Conservation (phyloP, 1,140 invertebrate genomes). For the Medauroidea extradentata region DNA sequence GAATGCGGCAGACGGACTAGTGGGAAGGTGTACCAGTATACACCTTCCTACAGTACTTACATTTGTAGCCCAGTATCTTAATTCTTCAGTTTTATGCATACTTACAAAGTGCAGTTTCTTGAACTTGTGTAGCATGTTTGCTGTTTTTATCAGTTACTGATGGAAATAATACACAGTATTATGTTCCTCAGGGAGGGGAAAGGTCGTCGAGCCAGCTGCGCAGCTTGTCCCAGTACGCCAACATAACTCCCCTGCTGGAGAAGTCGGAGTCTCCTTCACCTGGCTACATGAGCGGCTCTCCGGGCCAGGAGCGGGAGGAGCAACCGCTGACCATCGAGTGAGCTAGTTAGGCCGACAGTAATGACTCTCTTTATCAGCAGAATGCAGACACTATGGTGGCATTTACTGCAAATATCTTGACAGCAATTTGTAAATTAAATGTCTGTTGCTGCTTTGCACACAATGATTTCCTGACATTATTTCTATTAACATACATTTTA, state of each 20-base stretch:
- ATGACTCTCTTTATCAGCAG: neutral
- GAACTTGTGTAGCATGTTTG: no score
- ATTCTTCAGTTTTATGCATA: no score
- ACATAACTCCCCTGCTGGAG: slow-evolving; percentile 48
- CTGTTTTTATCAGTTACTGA: no score
- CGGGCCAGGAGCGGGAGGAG: slow-evolving; percentile 35
- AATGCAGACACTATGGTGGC: neutral
- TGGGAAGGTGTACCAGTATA: no score
- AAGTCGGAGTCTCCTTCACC: slow-evolving; percentile 51
- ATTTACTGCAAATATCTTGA: neutral
- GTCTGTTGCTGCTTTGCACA: neutral
- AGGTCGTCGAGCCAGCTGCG: slow-evolving; percentile 2
- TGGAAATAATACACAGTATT: neutral
- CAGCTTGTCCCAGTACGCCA: slow-evolving; percentile 25
- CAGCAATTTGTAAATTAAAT: neutral
- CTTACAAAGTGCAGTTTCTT: no score
- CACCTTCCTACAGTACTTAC: no score
- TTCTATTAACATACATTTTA: no score
- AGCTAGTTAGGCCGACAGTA: neutral
- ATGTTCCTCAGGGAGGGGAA: neutral
- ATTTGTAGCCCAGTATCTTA: no score
- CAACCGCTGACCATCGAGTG: slow-evolving; percentile 1
- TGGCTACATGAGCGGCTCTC: slow-evolving; percentile 49
- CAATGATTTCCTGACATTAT: no score
- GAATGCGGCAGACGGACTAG: no score